Evolutionary conservation across 1,140 invertebrate species (phyloP).

Genomic region (Geopemphigus sp.): DNA sequence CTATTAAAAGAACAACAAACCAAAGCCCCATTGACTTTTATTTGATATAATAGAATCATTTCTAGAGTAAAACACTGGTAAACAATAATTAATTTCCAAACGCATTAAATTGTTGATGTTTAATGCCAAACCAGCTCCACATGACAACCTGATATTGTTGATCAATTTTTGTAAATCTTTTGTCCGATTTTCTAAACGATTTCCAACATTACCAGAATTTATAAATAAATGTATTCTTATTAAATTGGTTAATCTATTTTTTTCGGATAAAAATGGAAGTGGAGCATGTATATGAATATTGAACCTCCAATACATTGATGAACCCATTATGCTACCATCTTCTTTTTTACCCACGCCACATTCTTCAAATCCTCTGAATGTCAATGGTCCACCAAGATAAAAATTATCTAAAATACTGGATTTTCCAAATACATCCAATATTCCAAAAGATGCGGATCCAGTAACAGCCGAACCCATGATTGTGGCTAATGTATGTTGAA

Average conservation of each 20-base stretch:
- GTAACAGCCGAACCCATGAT: conserved; percentile 72
- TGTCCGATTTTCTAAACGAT: conserved; percentile 53
- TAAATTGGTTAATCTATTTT: conserved; percentile 72
- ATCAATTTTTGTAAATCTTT: conserved; percentile 57
- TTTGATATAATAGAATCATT: conserved; percentile 60
- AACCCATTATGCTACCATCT: conserved; percentile 69
- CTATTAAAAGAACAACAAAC: conserved; percentile 54
- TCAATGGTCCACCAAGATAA: conserved; percentile 82
- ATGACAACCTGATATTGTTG: conserved; percentile 62
- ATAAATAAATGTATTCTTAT: conserved; percentile 75
- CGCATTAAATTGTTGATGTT: conserved; percentile 73
- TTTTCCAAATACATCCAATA: conserved; percentile 65
- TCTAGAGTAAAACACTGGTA: conserved; percentile 63
- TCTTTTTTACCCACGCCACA: conserved; percentile 77
- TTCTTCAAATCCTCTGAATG: conserved; percentile 77
- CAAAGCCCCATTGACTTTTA: conserved; percentile 71
- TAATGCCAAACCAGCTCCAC: conserved; percentile 74
- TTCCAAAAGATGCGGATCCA: conserved; percentile 67
- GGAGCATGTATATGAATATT: conserved; percentile 81
- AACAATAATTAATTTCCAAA: conserved; percentile 82
- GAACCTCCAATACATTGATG: conserved; percentile 73
- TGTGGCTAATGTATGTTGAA: conserved; percentile 74
- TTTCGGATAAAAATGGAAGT: conserved; percentile 75
- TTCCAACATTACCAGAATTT: conserved; percentile 75
- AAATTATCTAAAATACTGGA: conserved; percentile 74